phyloP scores from a whole-genome alignment of 2,888 invertebrate species.

The Pasiphila rectangulata region DNA sequence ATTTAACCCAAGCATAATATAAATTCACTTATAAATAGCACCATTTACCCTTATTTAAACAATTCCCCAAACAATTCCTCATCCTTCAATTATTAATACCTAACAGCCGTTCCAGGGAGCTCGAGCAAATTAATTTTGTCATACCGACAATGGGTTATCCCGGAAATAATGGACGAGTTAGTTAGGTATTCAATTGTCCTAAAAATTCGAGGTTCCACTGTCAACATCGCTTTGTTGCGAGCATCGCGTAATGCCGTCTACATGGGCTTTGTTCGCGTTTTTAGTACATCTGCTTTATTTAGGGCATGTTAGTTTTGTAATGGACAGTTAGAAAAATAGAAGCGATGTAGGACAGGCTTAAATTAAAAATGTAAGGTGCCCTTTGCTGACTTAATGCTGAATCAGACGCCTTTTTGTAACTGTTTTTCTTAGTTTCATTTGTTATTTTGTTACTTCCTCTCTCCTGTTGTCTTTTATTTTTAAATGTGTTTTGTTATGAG shows the following conservation, averaged over 20 bases:
- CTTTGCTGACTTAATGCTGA: neutral
- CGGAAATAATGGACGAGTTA: constrained; percentile 45
- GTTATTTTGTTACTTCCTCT: too few relatives aligned
- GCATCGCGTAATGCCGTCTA: constrained; percentile 20
- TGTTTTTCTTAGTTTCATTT: too few relatives aligned
- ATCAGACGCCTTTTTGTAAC: too few relatives aligned
- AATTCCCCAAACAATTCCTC: too few relatives aligned
- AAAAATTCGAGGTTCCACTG: constrained; percentile 54
- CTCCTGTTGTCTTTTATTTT: too few relatives aligned
- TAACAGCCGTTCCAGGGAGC: neutral
- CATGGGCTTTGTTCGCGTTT: constrained; percentile 21
- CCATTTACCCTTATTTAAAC: too few relatives aligned
- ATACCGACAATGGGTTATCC: constrained; percentile 45
- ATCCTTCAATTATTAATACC: neutral
- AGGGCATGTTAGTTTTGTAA: constrained; percentile 1
- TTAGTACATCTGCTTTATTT: constrained; percentile 1
- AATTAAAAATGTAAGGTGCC: neutral
- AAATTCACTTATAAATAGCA: too few relatives aligned
- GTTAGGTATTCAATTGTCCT: constrained; percentile 73
- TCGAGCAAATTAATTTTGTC: constrained; percentile 52
- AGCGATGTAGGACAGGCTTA: neutral
- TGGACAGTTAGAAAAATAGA: neutral
- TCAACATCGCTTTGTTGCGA: constrained; percentile 42
- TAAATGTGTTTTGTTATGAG: too few relatives aligned
- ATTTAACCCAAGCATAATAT: too few relatives aligned